A percentile compares a stretch with the other conserved stretches of the same genome.
These are phyloP conservation scores for Lophura swinhoii DNA, from an alignment of 2,797 vertebrate genomes.

Conservation along the genomic window DNA sequence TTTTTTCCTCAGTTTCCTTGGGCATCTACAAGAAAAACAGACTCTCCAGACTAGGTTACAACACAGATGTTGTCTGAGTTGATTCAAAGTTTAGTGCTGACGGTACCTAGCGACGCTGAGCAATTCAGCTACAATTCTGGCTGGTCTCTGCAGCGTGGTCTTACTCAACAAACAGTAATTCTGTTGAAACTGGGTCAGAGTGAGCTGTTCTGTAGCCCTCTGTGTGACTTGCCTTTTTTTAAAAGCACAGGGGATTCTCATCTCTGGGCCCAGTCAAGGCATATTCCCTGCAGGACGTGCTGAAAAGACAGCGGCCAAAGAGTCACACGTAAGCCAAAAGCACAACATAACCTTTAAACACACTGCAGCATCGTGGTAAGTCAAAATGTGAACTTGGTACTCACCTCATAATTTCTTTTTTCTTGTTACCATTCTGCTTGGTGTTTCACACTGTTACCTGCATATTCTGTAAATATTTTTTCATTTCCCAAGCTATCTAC, in stretches of 20 bases:
- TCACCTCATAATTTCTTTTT: not conserved
- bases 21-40: not conserved
- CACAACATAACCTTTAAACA: not conserved
- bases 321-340: not conserved
- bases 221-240: rapidly evolving
- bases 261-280: not conserved
- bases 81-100: not conserved
- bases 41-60: not conserved
- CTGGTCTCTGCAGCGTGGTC: not conserved
- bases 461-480: not conserved
- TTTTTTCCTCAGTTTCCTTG: not conserved
- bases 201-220: not conserved
- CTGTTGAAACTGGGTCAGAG: not conserved
- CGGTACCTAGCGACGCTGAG: not conserved
- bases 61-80: not conserved
- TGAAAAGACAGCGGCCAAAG: not conserved
- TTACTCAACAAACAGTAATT: not conserved
- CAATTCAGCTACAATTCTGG: not conserved
- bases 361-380: not conserved
- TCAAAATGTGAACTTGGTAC: not conserved
- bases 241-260: not conserved
- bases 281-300: not conserved
- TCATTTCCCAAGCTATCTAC: not conserved
- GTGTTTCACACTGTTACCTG: not conserved
- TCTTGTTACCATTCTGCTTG: not conserved